Evolutionary conservation across 2,888 invertebrate species (phyloP), one percentile per base, ranked within the genome.

Genomic region (Exocentrus adspersus): DNA sequence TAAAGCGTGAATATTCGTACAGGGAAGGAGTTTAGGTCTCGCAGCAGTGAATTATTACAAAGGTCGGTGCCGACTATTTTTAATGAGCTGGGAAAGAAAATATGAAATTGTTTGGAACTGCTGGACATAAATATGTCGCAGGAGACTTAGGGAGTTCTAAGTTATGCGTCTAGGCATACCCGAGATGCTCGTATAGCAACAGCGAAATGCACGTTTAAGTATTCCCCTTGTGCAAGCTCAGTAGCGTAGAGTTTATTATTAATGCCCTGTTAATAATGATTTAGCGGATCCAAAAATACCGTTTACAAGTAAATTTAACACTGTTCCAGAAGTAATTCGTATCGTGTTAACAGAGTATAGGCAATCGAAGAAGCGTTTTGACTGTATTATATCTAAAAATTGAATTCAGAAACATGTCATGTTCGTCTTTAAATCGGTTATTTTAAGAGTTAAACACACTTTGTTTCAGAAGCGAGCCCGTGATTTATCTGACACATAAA

Each of bases 131-230:
- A 78, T 76, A 78, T 76, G 77, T 74, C 78, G 68, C 75, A 24
- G 53, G 76, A 72, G 76, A 77, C 73, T 71, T 62, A 65, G 71
- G 69, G 70, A 70, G 73, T 66, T 68, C 70, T 72, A 76, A 78
- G 74, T 78, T 78, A 78, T 78, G 77, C 73, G 77, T 76, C 77
- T 76, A 71, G 75, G 74, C 70, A 70, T 72, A 75, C 75, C 74
- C 76, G 70, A 72, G 77, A 73, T 71, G 72, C 74, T 70, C 75
- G 65, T 76, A 75, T 71, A 72, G 71, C 70, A 72, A 72, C 69
- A 69, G 72, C 62, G 66, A 75, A 74, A 70, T 74, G 71, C 70
- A 71, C 68, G 62, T 59, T 73, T 69, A 69, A 75, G 69, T 69
- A 68, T 73, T 72, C 71, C 71, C 68, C 67, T 62, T 54, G 58